Evolutionary conservation across 2,113 vertebrate species (phyloP).

Genomic region (Siniperca chuatsi): DNA sequence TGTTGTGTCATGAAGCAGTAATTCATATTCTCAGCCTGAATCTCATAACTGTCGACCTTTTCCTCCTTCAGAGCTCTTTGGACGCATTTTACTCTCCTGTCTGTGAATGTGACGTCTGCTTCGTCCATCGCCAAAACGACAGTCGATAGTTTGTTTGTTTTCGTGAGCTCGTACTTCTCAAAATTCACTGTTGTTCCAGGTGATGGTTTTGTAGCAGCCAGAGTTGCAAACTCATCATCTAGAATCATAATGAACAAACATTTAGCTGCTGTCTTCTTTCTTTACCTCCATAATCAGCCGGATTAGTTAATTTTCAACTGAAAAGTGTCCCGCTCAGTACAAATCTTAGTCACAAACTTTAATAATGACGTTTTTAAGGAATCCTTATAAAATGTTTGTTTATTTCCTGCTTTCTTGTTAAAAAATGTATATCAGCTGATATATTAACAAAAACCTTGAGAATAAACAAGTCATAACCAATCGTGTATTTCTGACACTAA

Average conservation of each 20-base stretch:
- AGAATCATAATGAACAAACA: not conserved
- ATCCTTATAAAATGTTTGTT: no score
- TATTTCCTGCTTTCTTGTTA: no score
- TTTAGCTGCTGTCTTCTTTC: not conserved
- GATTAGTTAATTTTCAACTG: not conserved
- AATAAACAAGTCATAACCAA: no score
- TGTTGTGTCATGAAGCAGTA: not conserved
- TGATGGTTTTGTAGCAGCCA: not conserved
- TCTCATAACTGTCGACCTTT: not conserved
- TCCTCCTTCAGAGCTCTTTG: not conserved
- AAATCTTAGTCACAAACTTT: no score
- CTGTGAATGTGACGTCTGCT: not conserved
- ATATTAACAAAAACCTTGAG: no score
- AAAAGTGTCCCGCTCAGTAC: no score
- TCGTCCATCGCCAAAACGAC: not conserved
- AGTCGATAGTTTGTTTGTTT: constrained; percentile 18
- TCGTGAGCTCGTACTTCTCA: not conserved
- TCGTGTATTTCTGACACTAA: no score
- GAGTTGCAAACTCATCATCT: not conserved
- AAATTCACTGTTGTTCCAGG: not conserved
- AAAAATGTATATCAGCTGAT: no score
- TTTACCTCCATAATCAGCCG: not conserved
- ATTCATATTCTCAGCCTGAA: not conserved
- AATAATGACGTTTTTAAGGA: no score
- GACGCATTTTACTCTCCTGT: not conserved